phyloP scores from a whole-genome alignment of 2,797 vertebrate species.

The Rhinoraja longicauda region DNA sequence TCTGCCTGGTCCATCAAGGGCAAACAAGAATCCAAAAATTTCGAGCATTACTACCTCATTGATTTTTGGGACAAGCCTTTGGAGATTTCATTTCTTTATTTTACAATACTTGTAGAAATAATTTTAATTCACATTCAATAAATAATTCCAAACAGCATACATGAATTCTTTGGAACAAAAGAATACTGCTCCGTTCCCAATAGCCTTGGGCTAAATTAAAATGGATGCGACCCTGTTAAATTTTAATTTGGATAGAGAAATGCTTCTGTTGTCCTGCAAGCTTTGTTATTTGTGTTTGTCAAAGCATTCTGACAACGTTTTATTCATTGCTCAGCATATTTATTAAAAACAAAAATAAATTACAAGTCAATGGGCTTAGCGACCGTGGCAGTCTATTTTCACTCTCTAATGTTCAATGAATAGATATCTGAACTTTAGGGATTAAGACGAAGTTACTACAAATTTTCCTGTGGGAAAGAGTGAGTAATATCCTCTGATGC shows the following conservation, averaged over 20 bases:
- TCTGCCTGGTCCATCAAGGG: neutral
- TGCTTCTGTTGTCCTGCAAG: neutral
- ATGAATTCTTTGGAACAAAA: neutral
- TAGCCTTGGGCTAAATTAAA: constrained; percentile 8
- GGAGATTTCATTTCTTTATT: neutral
- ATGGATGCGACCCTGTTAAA: neutral
- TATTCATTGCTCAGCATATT: neutral
- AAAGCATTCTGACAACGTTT: neutral
- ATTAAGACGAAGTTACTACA: neutral
- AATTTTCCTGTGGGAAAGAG: neutral
- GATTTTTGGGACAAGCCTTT: neutral
- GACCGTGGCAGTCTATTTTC: neutral
- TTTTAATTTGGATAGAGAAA: neutral
- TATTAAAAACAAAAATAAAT: neutral
- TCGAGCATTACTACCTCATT: neutral
- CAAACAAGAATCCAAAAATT: neutral
- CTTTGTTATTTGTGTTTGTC: neutral
- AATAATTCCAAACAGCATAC: neutral
- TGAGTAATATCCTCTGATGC: too few species aligned
- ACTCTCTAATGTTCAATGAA: neutral
- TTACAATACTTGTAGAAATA: neutral
- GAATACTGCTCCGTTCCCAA: neutral
- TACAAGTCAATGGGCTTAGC: neutral
- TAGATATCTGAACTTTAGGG: neutral
- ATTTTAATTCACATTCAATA: neutral